Evolutionary conservation across 2,113 vertebrate genomes (phyloP).

Genomic region (Chaetura pelagica): DNA sequence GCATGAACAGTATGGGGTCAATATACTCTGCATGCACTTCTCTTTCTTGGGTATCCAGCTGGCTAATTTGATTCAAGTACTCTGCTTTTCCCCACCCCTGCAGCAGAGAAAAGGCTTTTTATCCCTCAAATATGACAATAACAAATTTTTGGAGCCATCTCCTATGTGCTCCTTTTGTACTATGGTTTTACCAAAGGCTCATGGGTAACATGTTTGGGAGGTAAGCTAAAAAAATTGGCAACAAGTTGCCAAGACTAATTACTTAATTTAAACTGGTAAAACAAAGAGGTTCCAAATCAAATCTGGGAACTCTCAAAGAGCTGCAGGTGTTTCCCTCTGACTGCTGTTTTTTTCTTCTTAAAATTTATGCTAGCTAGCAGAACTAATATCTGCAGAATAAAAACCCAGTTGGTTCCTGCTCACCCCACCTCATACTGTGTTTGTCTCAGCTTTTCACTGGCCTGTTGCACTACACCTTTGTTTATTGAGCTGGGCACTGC

Average conservation of each 20-base stretch:
- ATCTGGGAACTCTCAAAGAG: neutral
- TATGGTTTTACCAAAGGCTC: neutral
- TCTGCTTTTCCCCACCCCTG: neutral
- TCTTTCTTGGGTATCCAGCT: neutral
- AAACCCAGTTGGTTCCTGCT: neutral
- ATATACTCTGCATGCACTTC: neutral
- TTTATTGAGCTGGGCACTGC: neutral
- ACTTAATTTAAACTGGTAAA: neutral
- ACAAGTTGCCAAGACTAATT: neutral
- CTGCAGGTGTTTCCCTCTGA: conserved; percentile 60
- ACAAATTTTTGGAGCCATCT: neutral
- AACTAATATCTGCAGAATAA: neutral
- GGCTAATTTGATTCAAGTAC: neutral
- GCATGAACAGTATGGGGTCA: neutral
- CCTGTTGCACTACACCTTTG: fast-evolving
- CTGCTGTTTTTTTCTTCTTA: neutral
- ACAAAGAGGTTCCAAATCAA: neutral
- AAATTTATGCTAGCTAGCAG: neutral
- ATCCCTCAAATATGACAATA: neutral
- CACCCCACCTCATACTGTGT: neutral
- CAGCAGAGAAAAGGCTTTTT: neutral
- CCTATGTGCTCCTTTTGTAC: neutral
- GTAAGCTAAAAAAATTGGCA: neutral
- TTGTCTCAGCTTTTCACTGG: neutral
- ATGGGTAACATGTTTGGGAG: neutral